Evolutionary conservation across 2,888 invertebrate genomes (phyloP).

Genomic region (Panzeria rudis): DNA sequence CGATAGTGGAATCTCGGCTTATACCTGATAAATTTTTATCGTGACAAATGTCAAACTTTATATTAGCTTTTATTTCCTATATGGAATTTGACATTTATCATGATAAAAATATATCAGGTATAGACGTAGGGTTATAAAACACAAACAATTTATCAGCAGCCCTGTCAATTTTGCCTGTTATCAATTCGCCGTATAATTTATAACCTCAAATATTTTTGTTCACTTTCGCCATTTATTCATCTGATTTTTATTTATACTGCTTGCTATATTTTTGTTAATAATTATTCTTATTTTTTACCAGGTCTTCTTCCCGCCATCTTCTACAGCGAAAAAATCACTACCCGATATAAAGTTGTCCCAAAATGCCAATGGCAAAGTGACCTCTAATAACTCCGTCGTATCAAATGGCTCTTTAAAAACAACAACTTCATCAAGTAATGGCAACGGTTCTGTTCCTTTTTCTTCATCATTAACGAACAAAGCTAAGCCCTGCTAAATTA

Average conservation of each 20-base stretch:
- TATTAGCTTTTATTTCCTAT: no score
- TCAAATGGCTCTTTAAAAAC: slow-evolving; percentile 53
- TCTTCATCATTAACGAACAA: slow-evolving; percentile 24
- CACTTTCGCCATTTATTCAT: no score
- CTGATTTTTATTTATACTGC: background rate
- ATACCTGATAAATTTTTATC: no score
- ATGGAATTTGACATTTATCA: no score
- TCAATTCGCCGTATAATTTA: no score
- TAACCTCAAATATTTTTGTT: no score
- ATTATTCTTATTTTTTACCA: slow-evolving; percentile 37
- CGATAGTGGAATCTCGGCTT: no score
- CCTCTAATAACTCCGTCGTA: background rate
- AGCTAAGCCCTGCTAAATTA: slow-evolving; percentile 50
- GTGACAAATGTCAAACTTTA: no score
- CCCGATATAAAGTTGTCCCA: slow-evolving; percentile 14
- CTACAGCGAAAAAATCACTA: slow-evolving; percentile 34
- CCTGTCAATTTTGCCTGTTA: no score
- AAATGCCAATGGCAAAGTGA: slow-evolving; percentile 34
- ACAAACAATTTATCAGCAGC: no score
- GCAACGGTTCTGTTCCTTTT: slow-evolving; percentile 47
- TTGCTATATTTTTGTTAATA: background rate
- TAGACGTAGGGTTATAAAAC: no score
- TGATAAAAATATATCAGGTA: no score
- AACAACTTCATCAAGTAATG: slow-evolving; percentile 34
- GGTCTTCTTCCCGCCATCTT: slow-evolving; percentile 74